phyloP scores from a whole-genome alignment of 2,113 vertebrate species.

The Thomomys bottae region DNA sequence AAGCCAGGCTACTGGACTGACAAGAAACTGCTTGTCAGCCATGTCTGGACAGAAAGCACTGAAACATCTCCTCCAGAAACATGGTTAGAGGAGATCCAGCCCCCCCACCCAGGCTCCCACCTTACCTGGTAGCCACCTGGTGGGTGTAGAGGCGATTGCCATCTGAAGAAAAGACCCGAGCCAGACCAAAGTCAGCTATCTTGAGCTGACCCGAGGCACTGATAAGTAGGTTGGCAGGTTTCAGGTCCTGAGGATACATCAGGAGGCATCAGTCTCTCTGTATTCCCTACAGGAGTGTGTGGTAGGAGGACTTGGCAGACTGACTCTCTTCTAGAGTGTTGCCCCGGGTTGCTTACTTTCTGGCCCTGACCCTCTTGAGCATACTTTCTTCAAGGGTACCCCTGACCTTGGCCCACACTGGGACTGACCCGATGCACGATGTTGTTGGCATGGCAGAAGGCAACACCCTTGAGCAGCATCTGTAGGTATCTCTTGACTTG shows the following conservation, averaged over 20 bases:
- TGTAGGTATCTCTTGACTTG: slow-evolving; percentile 95
- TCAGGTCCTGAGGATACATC: slow-evolving; percentile 89
- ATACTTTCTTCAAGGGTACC: background rate
- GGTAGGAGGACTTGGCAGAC: background rate
- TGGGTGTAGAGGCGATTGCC: slow-evolving; percentile 91
- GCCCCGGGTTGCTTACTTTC: background rate
- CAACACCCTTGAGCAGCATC: slow-evolving; percentile 93
- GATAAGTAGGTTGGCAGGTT: slow-evolving; percentile 95
- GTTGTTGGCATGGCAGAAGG: slow-evolving; percentile 93
- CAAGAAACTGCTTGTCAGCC: background rate
- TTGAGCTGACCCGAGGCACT: slow-evolving; percentile 93
- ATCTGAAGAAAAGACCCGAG: slow-evolving; percentile 88
- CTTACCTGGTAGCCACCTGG: slow-evolving; percentile 94
- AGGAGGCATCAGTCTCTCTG: background rate
- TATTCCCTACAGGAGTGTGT: background rate
- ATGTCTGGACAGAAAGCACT: background rate
- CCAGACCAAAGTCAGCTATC: slow-evolving; percentile 93
- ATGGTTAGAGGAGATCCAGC: background rate
- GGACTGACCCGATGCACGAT: slow-evolving; percentile 92
- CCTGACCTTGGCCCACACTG: no score
- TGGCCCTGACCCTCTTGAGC: background rate
- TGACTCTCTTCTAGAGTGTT: no score
- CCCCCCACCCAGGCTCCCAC: no score
- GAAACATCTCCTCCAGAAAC: background rate
- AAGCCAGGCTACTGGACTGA: background rate